Percentiles rank a stretch among this genome's conserved stretches.
Evolutionary conservation across 2,797 vertebrate genomes (phyloP).

Genomic region (Alfaro cultratus): DNA sequence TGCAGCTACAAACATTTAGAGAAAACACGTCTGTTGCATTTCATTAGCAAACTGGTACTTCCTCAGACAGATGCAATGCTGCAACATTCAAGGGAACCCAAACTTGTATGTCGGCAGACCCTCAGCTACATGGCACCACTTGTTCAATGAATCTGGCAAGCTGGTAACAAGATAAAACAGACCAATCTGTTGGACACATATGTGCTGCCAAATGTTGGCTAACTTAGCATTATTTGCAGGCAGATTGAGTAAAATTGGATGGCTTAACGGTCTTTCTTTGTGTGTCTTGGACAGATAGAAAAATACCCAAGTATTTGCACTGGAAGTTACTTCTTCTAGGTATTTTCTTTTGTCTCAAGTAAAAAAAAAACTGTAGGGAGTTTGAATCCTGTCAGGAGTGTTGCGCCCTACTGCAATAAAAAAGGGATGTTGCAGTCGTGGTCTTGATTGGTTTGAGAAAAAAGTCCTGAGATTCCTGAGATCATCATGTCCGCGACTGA

Average conservation of each 20-base stretch:
- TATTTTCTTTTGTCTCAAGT: background rate
- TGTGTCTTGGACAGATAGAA: background rate
- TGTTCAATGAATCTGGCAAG: background rate
- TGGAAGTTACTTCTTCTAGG: background rate
- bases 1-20: background rate
- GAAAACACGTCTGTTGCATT: background rate
- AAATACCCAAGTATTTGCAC: background rate
- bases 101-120: background rate
- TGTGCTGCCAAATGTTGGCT: background rate
- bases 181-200: background rate
- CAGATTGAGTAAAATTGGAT: background rate
- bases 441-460: background rate
- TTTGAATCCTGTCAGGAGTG: background rate
- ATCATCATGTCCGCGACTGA: background rate
- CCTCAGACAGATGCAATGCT: background rate
- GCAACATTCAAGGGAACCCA: background rate
- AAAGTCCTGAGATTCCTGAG: background rate
- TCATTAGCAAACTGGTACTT: background rate
- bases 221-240: background rate
- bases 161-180: background rate
- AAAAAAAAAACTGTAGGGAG: too few species aligned
- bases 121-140: background rate
- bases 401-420: too few species aligned
- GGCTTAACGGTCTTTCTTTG: background rate
- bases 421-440: background rate